Base-by-base conservation (phyloP, 1,140 invertebrate genomes). In the Zaprionus kolodkinae region DNA sequence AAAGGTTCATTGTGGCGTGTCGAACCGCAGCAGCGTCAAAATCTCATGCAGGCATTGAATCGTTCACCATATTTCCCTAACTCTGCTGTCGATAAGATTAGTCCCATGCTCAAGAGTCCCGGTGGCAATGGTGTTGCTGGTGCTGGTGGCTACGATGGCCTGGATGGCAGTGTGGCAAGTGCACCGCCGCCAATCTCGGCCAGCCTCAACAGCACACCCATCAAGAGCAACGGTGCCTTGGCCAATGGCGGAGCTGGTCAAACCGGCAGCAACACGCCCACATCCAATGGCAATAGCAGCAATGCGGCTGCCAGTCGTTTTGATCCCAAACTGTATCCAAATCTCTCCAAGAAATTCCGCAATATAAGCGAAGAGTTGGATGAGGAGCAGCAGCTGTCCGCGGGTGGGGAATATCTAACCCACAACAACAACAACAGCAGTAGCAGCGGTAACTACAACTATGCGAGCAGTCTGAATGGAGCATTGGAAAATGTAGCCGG, bases 1-100 rank as follows among this genome's bases (percentile, higher is more conserved):
- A 99, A 99, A 93, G 98, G 98, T 50, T 99, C 98, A 0, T 93
- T 98, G 52, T 99, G 98, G 98, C 98, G 97, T 92, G 97, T 99
- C 1, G 98, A 99, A 92, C 96, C 97, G 6, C 96, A 97, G 48
- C 97, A 96, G 91, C 94, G 97, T 76, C 96, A 96, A 62, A 97
- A 97, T 93, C 93, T 98, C 68, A 94, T 98, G 57, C 96, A 97
- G 93, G 96, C 97, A 1, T 93, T 98, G 9, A 95, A 96, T 59
- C 96, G 97, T 72, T 96, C 96, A 9, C 97, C 97, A 1, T 97
- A 96, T 84, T 96, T 97, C 86, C 96, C 96, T 5, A 96, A 96
- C 27, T 93, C 91, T 36, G 84, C 92, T 25, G 81, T 89, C 27
- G 85, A 93, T 54, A 92, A 93, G 66, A 92, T 93, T 1, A 88